Percentiles rank a stretch among this genome's conserved stretches.
These are phyloP conservation scores for Chrysopilus asiliformis DNA, from an alignment of 2,888 invertebrate species.

Conservation along the genomic window DNA sequence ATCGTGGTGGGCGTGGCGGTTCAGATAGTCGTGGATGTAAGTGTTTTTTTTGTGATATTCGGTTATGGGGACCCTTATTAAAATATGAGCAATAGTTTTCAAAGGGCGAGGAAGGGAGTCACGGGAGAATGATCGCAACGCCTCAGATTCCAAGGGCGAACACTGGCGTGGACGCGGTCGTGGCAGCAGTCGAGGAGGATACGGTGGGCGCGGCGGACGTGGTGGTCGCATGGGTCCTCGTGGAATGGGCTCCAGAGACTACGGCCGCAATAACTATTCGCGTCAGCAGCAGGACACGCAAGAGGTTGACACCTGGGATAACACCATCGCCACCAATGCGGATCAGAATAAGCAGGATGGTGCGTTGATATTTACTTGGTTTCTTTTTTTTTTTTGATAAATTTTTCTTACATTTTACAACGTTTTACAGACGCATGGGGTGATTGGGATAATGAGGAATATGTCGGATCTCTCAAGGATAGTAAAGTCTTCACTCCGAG, in stretches of 20 bases:
- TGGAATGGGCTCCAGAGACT: conserved; percentile 18
- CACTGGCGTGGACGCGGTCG: conserved; percentile 38
- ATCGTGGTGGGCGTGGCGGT: conserved; percentile 34
- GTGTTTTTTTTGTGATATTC: too few relatives aligned
- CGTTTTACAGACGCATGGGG: conserved; percentile 38
- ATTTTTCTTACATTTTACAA: too few relatives aligned
- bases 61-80: too few relatives aligned
- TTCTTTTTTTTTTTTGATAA: too few relatives aligned
- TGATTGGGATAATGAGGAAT: conserved; percentile 88
- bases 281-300: conserved; percentile 31
- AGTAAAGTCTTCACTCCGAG: conserved; percentile 84
- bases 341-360: conserved; percentile 24
- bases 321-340: conserved; percentile 36
- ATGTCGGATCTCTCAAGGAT: conserved; percentile 86
- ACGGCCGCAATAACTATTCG: conserved; percentile 21
- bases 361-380: conserved; percentile 11
- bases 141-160: conserved; percentile 30
- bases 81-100: conserved; percentile 2
- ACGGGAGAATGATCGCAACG: conserved; percentile 48
- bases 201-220: conserved; percentile 41
- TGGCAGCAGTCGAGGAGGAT: conserved; percentile 36
- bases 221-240: conserved; percentile 29
- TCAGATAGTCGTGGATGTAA: conserved; percentile 43
- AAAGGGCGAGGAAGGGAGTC: conserved; percentile 46
- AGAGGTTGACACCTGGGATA: conserved; percentile 46